Conservation (phyloP, 2,888 invertebrate species). For the Terebella lapidaria region DNA sequence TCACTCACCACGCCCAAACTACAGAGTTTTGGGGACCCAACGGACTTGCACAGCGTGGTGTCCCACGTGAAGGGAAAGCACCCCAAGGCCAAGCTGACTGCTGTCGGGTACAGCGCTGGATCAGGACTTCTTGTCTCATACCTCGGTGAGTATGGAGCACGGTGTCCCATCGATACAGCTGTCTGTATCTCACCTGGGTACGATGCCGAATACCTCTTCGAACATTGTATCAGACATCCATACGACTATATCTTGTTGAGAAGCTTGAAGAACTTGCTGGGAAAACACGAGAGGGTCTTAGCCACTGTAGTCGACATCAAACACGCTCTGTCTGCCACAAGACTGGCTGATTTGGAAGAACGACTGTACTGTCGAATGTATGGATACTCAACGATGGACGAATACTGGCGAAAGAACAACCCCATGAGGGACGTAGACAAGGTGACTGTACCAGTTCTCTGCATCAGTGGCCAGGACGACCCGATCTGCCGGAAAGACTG, state of each 20-base stretch:
- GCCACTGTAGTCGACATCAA: slow-evolving; percentile 31
- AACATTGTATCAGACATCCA: slow-evolving; percentile 24
- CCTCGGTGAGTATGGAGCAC: slow-evolving; percentile 43
- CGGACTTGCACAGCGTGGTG: slow-evolving; percentile 39
- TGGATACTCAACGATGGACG: slow-evolving; percentile 30
- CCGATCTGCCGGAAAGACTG: slow-evolving; percentile 31
- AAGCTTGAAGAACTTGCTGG: slow-evolving; percentile 31
- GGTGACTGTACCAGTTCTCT: slow-evolving; percentile 43
- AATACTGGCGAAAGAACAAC: slow-evolving; percentile 44
- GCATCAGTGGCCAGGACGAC: slow-evolving; percentile 43
- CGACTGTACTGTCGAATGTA: slow-evolving; percentile 34
- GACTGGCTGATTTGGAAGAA: slow-evolving; percentile 34
- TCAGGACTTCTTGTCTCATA: slow-evolving; percentile 39
- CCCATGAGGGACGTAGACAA: slow-evolving; percentile 47
- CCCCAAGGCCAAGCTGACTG: slow-evolving; percentile 32
- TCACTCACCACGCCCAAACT: slow-evolving; percentile 40
- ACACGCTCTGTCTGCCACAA: slow-evolving; percentile 29
- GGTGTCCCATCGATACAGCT: slow-evolving; percentile 33
- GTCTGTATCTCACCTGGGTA: slow-evolving; percentile 41
- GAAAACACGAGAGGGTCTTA: slow-evolving; percentile 32
- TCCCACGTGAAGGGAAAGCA: slow-evolving; percentile 33
- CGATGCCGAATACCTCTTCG: slow-evolving; percentile 25
- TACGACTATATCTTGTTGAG: slow-evolving; percentile 34
- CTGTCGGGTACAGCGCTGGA: slow-evolving; percentile 37
- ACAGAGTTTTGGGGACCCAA: slow-evolving; percentile 38